Evolutionary conservation across 2,113 vertebrate species (phyloP).

Genomic region (Turdus rufiventris): DNA sequence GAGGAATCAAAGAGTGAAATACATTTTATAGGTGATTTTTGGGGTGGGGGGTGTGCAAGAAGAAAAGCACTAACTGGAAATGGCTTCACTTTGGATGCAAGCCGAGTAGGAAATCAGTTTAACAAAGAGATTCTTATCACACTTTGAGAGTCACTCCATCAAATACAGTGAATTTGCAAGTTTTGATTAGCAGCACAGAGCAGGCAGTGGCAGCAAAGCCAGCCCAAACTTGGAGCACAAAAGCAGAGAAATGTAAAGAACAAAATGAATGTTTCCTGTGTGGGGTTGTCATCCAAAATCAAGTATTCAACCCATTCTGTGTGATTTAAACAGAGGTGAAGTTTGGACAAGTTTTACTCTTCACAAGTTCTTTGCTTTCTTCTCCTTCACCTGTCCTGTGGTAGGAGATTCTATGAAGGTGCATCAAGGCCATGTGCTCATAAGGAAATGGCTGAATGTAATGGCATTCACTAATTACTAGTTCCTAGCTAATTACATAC

Average conservation of each 20-base stretch:
- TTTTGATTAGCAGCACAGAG: background rate
- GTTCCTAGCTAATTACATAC: background rate
- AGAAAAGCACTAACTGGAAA: background rate
- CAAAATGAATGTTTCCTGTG: background rate
- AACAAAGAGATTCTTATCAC: background rate
- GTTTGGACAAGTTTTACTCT: background rate
- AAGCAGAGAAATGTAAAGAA: background rate
- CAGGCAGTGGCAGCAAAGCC: background rate
- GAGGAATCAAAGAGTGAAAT: background rate
- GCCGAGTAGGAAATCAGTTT: background rate
- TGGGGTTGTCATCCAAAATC: background rate
- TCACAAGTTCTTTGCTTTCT: background rate
- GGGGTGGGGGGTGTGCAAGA: fast-evolving
- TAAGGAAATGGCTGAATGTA: background rate
- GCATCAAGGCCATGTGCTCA: background rate
- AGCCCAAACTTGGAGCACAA: background rate
- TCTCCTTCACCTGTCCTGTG: background rate
- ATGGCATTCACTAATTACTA: background rate
- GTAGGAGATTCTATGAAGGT: background rate
- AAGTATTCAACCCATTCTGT: background rate
- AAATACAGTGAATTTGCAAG: background rate
- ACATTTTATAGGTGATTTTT: background rate
- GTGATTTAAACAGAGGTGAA: background rate
- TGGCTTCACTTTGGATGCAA: background rate
- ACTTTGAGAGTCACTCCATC: background rate